These are phyloP conservation scores for Bagarius yarrelli DNA, from an alignment of 2,113 vertebrate genomes.

Conservation along the genomic window DNA sequence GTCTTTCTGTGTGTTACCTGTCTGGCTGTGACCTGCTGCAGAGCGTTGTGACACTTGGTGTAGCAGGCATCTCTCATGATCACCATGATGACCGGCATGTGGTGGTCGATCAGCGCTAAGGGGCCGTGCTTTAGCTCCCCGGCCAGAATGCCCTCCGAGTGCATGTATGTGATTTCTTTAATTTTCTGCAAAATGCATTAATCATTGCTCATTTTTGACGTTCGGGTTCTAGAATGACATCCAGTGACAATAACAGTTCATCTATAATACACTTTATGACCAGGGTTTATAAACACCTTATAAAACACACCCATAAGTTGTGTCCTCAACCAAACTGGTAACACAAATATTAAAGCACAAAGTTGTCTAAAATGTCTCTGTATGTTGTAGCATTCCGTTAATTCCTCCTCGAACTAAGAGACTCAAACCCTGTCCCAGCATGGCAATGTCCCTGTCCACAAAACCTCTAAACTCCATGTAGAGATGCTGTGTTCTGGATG, in stretches of 20 bases:
- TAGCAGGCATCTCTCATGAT: conserved; percentile 93
- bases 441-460: no score
- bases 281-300: neutral
- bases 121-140: conserved; percentile 95
- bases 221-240: neutral
- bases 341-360: no score
- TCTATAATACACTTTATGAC: neutral
- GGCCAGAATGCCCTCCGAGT: conserved; percentile 94
- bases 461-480: no score
- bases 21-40: conserved; percentile 90
- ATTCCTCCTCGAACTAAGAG: no score
- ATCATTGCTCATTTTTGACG: neutral
- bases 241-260: neutral
- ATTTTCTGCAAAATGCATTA: conserved; percentile 81
- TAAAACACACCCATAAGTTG: no score
- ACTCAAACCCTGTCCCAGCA: no score
- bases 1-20: conserved; percentile 70
- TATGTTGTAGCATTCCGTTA: no score
- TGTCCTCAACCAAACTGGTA: no score
- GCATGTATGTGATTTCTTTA: conserved; percentile 98
- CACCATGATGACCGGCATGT: conserved; percentile 98
- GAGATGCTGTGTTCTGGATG: no score
- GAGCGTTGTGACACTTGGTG: conserved; percentile 90
- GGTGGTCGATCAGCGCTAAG: conserved; percentile 86
- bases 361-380: no score